phyloP scores from a whole-genome alignment of 2,888 invertebrate genomes.

The Octodonta nipae region DNA sequence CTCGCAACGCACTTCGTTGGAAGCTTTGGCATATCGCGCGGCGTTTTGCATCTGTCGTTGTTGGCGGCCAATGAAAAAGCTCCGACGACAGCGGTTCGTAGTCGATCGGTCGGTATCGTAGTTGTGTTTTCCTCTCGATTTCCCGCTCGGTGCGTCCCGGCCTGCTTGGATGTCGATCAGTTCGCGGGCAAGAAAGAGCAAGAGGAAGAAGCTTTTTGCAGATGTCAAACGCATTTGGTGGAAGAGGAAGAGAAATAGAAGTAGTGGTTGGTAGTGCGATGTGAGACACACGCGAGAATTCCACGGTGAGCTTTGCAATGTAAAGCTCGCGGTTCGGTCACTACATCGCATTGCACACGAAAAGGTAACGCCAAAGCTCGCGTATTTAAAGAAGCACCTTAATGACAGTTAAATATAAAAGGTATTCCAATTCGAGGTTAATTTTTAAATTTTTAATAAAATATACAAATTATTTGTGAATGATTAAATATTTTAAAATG shows the following conservation, averaged over 20 bases:
- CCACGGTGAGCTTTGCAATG: background rate
- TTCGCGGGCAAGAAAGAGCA: background rate
- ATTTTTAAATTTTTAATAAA: no score
- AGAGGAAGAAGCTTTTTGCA: constrained; percentile 4
- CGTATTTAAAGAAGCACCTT: no score
- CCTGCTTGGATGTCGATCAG: background rate
- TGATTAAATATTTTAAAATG: no score
- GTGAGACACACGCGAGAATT: background rate
- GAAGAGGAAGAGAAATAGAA: background rate
- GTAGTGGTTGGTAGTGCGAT: no score
- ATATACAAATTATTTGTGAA: no score
- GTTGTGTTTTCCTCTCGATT: constrained; percentile 11
- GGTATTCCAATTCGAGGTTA: no score
- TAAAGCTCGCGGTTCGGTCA: constrained; percentile 1
- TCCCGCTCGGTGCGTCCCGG: no score
- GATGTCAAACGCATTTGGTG: background rate
- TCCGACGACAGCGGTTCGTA: constrained; percentile 15
- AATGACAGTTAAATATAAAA: no score
- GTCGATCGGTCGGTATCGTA: constrained; percentile 11
- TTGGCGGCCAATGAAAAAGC: constrained; percentile 31
- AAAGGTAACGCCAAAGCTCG: background rate
- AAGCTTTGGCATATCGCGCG: constrained; percentile 34
- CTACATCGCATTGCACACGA: background rate
- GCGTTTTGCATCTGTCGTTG: constrained; percentile 34
- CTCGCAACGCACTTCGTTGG: constrained; percentile 29